These are phyloP conservation scores for Bombus waltoni DNA, from an alignment of 1,140 invertebrate genomes.

Conservation along the genomic window DNA sequence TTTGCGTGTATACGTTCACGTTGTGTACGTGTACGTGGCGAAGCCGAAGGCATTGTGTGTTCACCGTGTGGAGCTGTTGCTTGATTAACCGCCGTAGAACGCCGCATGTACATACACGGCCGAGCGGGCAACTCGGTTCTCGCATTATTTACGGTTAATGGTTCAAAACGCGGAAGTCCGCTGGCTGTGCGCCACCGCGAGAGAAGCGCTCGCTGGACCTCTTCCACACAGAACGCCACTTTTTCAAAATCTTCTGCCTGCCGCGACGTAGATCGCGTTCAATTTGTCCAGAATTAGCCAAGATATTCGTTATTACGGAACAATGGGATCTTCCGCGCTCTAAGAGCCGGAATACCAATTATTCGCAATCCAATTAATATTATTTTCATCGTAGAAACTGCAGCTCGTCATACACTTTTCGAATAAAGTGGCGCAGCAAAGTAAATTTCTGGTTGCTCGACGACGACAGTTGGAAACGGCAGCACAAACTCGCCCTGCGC, in stretches of 20 bases:
- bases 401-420: background rate
- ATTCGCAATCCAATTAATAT: background rate
- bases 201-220: slow-evolving; percentile 5
- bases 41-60: slow-evolving; percentile 48
- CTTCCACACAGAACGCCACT: background rate
- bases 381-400: background rate
- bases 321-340: background rate
- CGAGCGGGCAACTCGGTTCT: slow-evolving; percentile 64
- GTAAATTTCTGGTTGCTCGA: no score
- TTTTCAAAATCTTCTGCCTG: slow-evolving; percentile 9
- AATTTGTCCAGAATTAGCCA: background rate
- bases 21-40: background rate
- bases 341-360: background rate
- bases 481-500: background rate
- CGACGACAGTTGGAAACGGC: no score
- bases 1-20: no score
- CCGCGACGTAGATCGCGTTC: background rate
- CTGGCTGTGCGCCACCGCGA: slow-evolving; percentile 35
- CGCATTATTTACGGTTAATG: slow-evolving; percentile 78
- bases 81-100: slow-evolving; percentile 75
- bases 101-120: slow-evolving; percentile 63
- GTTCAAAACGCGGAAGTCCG: slow-evolving; percentile 75
- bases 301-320: background rate
- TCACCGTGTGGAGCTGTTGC: slow-evolving; percentile 55
- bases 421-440: background rate